Evolutionary conservation across 2,797 vertebrate genomes (phyloP), one percentile per base, ranked within the genome.

Genomic region (Halcyon chelicuti): DNA sequence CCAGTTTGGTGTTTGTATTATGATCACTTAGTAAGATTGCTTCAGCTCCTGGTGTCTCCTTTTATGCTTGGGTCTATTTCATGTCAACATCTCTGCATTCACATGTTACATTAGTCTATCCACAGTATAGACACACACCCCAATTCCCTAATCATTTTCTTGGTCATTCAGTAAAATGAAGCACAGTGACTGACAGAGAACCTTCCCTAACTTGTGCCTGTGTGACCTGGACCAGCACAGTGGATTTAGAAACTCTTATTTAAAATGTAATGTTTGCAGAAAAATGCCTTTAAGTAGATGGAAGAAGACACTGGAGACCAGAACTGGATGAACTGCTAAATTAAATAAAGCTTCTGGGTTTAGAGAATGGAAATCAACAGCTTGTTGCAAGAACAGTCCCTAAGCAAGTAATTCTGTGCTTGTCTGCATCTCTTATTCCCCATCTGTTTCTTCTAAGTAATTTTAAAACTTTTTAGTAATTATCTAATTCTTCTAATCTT

Each of bases 331-430:
- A 92, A 92, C 37, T 81, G 6, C 42, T 81, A 93, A 94, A 86
- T 92, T 92, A 94, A 84, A 92, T 78, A 90, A 86, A 70, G 37
- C 73, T 88, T 90, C 85, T 90, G 73, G 37, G 26, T 91, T 91
- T 95, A 61, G n/a, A 78, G 66, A 77, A 83, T n/a, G 17, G 86
- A 86, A 92, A 93, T 68, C 37, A 80, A 72, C 42, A 62, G 14
- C 62, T 81, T 75, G 37, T 88, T 86, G 26, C 17, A 60, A 74
- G 63, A 85, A 31, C 33, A 75, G 52, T 76, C 52, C 84, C 42
- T 40, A 90, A 52, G 51, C 44, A 52, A 77, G 12, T 31, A 71
- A 40, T 80, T 88, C 46, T 77, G 72, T 93, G 33, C 54, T 77
- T 49, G 10, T 52, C 68, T 89, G 65, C 6, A 19, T 73, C 28